phyloP scores from a whole-genome alignment of 2,797 vertebrate species.

The Fistularia tabacaria region DNA sequence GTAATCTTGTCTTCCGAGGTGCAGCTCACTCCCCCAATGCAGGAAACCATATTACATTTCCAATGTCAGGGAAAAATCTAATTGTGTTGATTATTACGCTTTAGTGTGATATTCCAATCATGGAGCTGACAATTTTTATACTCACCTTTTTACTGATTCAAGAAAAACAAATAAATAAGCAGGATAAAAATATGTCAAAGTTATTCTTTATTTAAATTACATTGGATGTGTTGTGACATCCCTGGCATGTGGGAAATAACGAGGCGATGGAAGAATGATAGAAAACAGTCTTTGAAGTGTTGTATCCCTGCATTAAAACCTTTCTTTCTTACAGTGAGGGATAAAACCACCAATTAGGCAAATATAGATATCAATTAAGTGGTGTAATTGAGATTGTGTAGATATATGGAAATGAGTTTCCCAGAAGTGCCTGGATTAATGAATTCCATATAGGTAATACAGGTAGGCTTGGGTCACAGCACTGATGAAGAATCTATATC shows the following conservation, averaged over 20 bases:
- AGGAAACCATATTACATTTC: not conserved
- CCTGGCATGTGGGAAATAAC: constrained; percentile 48
- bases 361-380: constrained; percentile 81
- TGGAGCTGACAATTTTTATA: constrained; percentile 21
- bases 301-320: constrained; percentile 8
- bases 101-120: constrained; percentile 20
- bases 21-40: not conserved
- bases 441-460: constrained; percentile 64
- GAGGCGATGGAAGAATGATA: constrained; percentile 36
- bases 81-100: constrained; percentile 31
- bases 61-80: not conserved
- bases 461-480: constrained; percentile 48
- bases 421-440: constrained; percentile 70
- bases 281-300: constrained; percentile 45
- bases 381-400: constrained; percentile 74
- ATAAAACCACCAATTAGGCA: constrained; percentile 71
- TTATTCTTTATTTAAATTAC: constrained; percentile 54
- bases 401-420: constrained; percentile 73
- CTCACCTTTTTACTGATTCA: constrained; percentile 25
- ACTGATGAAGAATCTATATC: constrained; percentile 20
- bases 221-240: constrained; percentile 44
- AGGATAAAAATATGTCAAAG: constrained; percentile 26
- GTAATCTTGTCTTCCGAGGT: constrained; percentile 6
- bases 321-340: constrained; percentile 30
- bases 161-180: not conserved